Evolutionary conservation across 2,888 invertebrate species (phyloP), one percentile per base, ranked within the genome.

Genomic region (Galeopsomyia nigrocyanea): DNA sequence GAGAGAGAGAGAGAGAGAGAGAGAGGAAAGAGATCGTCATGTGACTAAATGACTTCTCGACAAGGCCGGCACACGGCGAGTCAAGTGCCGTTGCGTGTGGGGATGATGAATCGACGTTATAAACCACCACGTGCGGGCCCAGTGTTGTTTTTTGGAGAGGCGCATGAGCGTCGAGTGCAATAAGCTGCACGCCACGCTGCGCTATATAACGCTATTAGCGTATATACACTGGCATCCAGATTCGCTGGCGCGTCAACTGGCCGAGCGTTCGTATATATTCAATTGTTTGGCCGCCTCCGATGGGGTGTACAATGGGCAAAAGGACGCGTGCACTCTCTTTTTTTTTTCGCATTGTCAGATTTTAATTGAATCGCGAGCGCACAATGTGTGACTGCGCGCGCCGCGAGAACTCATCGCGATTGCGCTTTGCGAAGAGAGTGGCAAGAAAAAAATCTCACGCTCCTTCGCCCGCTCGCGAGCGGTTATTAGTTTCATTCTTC

Each of bases 141-240:
- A 58, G 46, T 26, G 50, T 65, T 50, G 39, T 39, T 47, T 65
- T 39, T 47, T 65, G 49, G 56, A 66, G 60, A 39, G 60, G 31
- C 13, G 19, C 51, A 65, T 55, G 55, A 71, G 61, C 61, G 55
- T 57, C 39, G 65, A 64, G 56, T 55, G 26, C 39, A 61, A 64
- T 47, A 71, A 61, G 67, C 77, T 74, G 78, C 77, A 7, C 39
- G 77, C 75, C 77, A 75, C 76, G 78, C 80, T 26, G 66, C 22
- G 26, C 26, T 26, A 17, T 17, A 19, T 82, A 83, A 82, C 83
- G 77, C 84, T 82, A 82, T 84, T 84, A 84, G 81, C 78, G 82
- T 78, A 80, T 78, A 46, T n/a, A n/a, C n/a, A n/a, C n/a, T n/a
- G 75, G 26, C 26, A 5, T 10, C 77, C 78, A 77, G n/a, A 75